Base-by-base conservation (phyloP, 2,797 vertebrate species). In the Urosaurus nigricauda region DNA sequence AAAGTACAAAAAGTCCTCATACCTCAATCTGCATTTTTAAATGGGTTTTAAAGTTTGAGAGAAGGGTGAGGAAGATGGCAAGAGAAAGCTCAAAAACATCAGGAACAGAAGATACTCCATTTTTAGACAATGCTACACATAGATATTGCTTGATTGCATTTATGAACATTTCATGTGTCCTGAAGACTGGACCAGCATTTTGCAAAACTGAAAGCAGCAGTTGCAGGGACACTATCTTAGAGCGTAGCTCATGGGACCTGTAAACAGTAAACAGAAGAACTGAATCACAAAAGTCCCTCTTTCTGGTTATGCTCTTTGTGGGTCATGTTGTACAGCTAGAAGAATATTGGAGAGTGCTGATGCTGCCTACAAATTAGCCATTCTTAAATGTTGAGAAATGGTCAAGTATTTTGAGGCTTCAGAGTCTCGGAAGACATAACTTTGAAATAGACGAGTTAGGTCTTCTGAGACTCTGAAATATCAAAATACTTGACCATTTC, bases 1-100 rank as follows among this genome's bases (percentile, higher is more conserved):
- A 71, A 37, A 51, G 70, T 13, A 83, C 26, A 83, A 51, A 58
- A 90, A 90, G 58, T n/a, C 14, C 40, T 70, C 93, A 83, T 97
- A 99, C 99, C 98, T 99, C 99, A 84, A 99, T 99, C 94, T 99
- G 99, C 99, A 99, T 99, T 97, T 99, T 99, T 92, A 99, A 97
- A 94, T 99, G 98, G 84, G 98, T 98, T 95, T 99, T 99, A 94
- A 99, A 99, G 95, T 99, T 98, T 0, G 98, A 99, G 51, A 99
- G 98, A 92, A 99, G 94, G 0, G 98, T 99, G 92, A 99, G 98
- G 93, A 99, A 99, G 95, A 99, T 99, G 92, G 99, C 98, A 75
- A 99, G 97, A 4, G 98, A 99, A 40, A 99, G 98, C 91, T 99
- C 98, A 78, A 99, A 99, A 16, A 99, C 98, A 94, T 99, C 98